Evolutionary conservation across 1,140 invertebrate species (phyloP).

Genomic region (Ips nitidus): DNA sequence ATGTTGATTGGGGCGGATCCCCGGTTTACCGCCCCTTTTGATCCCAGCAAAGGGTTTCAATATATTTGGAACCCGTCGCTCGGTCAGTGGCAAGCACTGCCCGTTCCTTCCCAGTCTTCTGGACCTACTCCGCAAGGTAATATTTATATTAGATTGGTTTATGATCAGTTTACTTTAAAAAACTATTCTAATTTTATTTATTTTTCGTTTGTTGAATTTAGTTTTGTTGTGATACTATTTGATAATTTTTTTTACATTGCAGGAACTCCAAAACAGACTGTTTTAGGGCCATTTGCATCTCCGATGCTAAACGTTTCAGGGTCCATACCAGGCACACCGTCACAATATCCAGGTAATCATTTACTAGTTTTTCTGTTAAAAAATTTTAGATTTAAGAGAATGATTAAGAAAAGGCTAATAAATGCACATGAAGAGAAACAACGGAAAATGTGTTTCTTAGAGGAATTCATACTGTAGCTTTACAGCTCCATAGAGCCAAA

Average conservation of each 20-base stretch:
- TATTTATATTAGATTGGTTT: background rate
- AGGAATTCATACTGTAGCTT: too few species aligned
- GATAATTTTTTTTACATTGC: background rate
- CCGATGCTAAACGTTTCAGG: conserved; percentile 15
- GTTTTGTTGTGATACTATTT: background rate
- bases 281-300: conserved; percentile 5
- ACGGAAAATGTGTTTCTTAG: too few species aligned
- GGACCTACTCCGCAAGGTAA: conserved; percentile 42
- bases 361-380: background rate
- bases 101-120: conserved; percentile 43
- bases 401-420: too few species aligned
- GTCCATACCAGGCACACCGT: background rate
- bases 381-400: too few species aligned
- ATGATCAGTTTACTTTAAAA: background rate
- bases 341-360: conserved; percentile 27
- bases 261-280: conserved; percentile 22
- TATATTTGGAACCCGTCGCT: conserved; percentile 62
- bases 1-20: conserved; percentile 62
- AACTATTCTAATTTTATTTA: background rate
- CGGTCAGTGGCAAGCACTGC: conserved; percentile 63
- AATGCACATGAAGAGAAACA: too few species aligned
- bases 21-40: conserved; percentile 57
- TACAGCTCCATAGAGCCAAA: too few species aligned
- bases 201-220: background rate
- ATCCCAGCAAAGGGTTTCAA: conserved; percentile 60